phyloP scores from a whole-genome alignment of 2,888 invertebrate genomes.

The Eupithecia abbreviata region DNA sequence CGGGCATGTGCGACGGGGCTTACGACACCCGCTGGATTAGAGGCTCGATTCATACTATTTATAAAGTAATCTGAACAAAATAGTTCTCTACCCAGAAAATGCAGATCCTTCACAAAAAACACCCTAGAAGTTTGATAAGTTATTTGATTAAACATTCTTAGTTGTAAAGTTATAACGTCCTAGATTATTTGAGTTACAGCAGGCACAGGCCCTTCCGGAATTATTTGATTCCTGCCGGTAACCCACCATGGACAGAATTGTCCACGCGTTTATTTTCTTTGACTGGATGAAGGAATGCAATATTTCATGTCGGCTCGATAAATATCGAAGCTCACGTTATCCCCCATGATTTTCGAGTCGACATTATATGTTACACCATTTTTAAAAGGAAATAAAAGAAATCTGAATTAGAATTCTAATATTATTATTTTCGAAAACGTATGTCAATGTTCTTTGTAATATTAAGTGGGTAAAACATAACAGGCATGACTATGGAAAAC shows the following conservation, averaged over 20 bases:
- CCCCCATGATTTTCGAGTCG: too few relatives aligned
- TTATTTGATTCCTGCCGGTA: neutral
- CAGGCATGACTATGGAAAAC: neutral
- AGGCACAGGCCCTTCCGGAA: neutral
- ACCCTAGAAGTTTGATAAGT: slow-evolving; percentile 2
- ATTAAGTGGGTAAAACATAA: neutral
- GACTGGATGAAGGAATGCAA: too few relatives aligned
- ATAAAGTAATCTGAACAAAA: neutral
- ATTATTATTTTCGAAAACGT: too few relatives aligned
- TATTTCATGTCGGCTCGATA: too few relatives aligned
- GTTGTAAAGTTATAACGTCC: neutral
- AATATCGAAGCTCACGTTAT: too few relatives aligned
- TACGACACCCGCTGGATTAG: neutral
- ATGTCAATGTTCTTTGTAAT: too few relatives aligned
- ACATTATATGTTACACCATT: too few relatives aligned
- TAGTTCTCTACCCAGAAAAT: neutral
- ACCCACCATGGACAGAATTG: too few relatives aligned
- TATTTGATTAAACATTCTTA: neutral
- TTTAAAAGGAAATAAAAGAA: too few relatives aligned
- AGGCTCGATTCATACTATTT: neutral
- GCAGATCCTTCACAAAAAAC: neutral
- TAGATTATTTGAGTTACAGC: neutral
- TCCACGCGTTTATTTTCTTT: too few relatives aligned
- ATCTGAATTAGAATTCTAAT: too few relatives aligned
- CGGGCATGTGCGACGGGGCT: neutral